Evolutionary conservation across 2,797 vertebrate genomes (phyloP).

Genomic region (Gallirallus australis): DNA sequence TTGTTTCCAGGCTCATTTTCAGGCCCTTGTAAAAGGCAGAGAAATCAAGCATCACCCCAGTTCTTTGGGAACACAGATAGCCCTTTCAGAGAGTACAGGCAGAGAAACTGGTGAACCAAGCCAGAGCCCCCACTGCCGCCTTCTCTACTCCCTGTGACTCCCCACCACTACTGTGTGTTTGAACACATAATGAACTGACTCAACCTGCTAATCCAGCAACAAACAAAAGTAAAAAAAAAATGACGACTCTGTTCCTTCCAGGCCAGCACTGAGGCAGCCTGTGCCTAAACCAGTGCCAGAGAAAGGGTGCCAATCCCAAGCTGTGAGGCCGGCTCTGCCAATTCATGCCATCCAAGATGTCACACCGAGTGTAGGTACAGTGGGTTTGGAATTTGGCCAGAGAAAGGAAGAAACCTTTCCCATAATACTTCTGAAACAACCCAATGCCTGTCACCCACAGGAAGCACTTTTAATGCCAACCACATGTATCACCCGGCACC

Average conservation of each 20-base stretch:
- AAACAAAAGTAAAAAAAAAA: background rate
- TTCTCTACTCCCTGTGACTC: background rate
- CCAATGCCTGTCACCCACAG: background rate
- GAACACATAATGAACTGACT: background rate
- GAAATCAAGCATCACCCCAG: background rate
- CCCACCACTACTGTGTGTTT: background rate
- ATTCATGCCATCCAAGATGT: background rate
- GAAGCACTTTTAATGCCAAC: background rate
- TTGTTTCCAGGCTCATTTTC: background rate
- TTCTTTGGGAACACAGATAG: background rate
- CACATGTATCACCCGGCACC: background rate
- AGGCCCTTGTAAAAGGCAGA: background rate
- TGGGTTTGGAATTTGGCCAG: background rate
- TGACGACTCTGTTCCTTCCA: background rate
- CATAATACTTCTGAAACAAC: background rate
- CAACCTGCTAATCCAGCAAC: background rate
- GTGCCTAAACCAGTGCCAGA: background rate
- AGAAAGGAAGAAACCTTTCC: background rate
- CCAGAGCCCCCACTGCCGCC: background rate
- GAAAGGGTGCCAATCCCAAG: background rate
- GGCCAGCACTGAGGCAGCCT: background rate
- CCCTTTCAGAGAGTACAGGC: background rate
- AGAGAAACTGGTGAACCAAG: background rate
- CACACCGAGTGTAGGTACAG: no score
- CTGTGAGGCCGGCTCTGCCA: background rate